A percentile compares a stretch with the other conserved stretches of the same genome.
Evolutionary conservation across 92 coral and sea anemone species (phyloP).

Genomic region (Diadumene lineata): DNA sequence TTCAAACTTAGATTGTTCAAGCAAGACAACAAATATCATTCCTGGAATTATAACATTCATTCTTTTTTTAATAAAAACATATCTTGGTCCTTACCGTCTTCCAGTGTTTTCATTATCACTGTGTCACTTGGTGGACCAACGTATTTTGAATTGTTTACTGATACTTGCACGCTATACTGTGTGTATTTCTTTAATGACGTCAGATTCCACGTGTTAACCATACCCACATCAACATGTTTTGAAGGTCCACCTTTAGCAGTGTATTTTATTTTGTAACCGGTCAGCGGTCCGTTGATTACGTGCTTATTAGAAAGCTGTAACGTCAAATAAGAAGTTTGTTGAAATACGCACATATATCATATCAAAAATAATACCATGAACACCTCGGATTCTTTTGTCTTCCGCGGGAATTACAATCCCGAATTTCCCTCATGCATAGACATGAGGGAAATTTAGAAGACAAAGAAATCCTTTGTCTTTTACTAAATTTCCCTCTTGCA

Average conservation of each 20-base stretch:
- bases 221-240: conserved; percentile 7
- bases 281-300: conserved; percentile 15
- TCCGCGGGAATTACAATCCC: too few species aligned
- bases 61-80: too few species aligned
- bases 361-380: too few species aligned
- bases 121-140: conserved; percentile 13
- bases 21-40: too few species aligned
- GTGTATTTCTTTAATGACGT: conserved; percentile 23
- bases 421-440: too few species aligned
- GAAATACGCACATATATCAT: background rate
- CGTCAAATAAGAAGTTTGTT: background rate
- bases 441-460: too few species aligned
- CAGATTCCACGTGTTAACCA: conserved; percentile 5
- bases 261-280: conserved; percentile 25
- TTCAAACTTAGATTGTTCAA: too few species aligned
- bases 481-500: too few species aligned
- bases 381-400: too few species aligned
- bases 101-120: background rate
- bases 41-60: background rate
- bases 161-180: conserved; percentile 2
- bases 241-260: conserved; percentile 5
- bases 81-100: conserved; percentile 11
- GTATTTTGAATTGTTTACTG: conserved; percentile 25
- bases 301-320: background rate
- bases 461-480: too few species aligned